Base-by-base conservation (phyloP, 2,113 vertebrate genomes). In the Leucopternis melanops region DNA sequence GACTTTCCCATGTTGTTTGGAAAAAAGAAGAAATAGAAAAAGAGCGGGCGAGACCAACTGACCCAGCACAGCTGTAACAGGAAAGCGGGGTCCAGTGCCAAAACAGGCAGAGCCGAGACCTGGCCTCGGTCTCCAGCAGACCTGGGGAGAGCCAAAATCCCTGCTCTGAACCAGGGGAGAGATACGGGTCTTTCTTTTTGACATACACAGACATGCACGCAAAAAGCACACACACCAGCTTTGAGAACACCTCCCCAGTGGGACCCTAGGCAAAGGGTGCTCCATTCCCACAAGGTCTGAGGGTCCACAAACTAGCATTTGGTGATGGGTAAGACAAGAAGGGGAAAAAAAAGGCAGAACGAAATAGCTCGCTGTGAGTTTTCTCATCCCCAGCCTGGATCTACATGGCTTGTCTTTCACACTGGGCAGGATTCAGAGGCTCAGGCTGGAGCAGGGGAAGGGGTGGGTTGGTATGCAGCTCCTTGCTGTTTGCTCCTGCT, bases 161-260 rank as follows among this genome's bases (percentile, higher is more conserved):
- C 67, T 61, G 57, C 32, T 54, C 67, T 12, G 58, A 27, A 7
- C 2, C 62, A 20, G 54, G 29, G 16, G 11, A 22, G 42, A 32
- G 54, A 2, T 0, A 8, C 0, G 26, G 75, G 50, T 2, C 34
- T 11, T 16, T 32, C 23, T 14, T 16, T 27, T 2, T 2, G 8
- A 18, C 69, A 54, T 2, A n/a, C 42, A 5, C 20, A 50, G 25
- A 11, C 70, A 15, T 0, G 9, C 49, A 57, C 57, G 23, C 40
- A n/a, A 5, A 16, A 7, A 4, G 12, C 49, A 26, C 40, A 7
- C 22, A 1, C 52, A 1, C 2, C 0, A 1, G 66, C 49, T 25
- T 29, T 1, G 21, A 50, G 88, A 55, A 58, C 5, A 1, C 45
- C 36, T 3, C 61, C 57, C 25, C 11, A 1, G 20, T 4, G 40